These are phyloP conservation scores for Xenentodon cancila DNA, from an alignment of 2,797 vertebrate species.

Conservation along the genomic window DNA sequence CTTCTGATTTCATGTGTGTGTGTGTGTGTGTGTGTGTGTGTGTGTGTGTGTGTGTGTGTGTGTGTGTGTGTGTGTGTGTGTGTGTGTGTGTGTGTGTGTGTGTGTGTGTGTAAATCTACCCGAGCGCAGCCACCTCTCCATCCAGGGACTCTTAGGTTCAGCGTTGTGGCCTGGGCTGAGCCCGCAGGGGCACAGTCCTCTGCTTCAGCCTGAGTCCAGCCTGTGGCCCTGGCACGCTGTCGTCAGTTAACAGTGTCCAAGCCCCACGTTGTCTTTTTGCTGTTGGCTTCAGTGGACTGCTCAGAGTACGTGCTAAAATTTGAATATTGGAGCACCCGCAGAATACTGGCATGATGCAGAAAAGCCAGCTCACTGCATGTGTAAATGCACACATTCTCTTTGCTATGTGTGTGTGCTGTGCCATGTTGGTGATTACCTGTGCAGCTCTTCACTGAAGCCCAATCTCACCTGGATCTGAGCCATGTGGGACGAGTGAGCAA, in stretches of 20 bases:
- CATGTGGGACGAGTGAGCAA: conserved; percentile 26
- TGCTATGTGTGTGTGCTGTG: not conserved
- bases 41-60: conserved; percentile 25
- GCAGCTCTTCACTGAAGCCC: conserved; percentile 12
- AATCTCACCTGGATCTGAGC: conserved; percentile 36
- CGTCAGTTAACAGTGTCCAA: conserved; percentile 54
- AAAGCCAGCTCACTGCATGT: conserved; percentile 40
- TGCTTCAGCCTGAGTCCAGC: conserved; percentile 56
- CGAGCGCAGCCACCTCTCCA: conserved; percentile 52
- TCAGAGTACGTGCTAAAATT: conserved; percentile 53
- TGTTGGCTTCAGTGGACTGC: conserved; percentile 52
- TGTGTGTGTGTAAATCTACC: conserved; percentile 24
- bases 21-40: conserved; percentile 17
- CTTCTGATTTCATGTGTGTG: conserved; percentile 32
- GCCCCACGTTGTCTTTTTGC: conserved; percentile 52
- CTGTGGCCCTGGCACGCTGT: conserved; percentile 61
- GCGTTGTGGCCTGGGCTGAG: conserved; percentile 46
- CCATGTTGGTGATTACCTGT: conserved; percentile 25
- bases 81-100: conserved; percentile 22
- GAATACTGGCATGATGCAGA: conserved; percentile 57
- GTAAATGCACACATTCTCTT: conserved; percentile 11
- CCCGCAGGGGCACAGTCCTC: conserved; percentile 45
- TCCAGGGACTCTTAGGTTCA: conserved; percentile 41
- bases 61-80: conserved; percentile 26
- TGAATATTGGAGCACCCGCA: conserved; percentile 55